Conservation (phyloP, 2,797 vertebrate species). For the Hypotaenidia philippensis region DNA sequence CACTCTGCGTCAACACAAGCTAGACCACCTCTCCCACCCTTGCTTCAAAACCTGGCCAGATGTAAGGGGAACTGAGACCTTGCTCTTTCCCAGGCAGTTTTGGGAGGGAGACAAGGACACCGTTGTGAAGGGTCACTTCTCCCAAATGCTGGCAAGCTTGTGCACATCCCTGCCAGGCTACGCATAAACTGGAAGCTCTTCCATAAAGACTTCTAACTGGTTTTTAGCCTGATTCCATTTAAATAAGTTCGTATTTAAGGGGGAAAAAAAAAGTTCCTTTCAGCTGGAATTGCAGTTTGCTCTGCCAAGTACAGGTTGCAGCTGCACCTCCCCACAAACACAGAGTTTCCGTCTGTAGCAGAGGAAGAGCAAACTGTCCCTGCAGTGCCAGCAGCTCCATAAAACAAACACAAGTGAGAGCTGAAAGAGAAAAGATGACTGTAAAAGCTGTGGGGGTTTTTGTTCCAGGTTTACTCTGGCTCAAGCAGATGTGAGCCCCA, state of each 20-base stretch:
- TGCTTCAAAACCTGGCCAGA: neutral
- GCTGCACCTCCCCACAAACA: neutral
- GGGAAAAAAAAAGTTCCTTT: neutral
- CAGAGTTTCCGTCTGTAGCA: neutral
- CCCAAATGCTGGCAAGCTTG: neutral
- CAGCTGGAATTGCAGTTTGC: neutral
- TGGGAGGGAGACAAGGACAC: accelerated
- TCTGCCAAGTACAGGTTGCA: neutral
- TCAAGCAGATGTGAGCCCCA: neutral
- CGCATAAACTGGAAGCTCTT: neutral
- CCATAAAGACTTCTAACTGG: neutral
- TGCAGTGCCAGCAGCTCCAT: neutral
- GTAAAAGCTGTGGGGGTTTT: neutral
- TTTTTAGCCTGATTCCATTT: neutral
- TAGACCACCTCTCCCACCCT: neutral
- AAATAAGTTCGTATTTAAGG: constrained; percentile 2
- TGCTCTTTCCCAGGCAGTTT: neutral
- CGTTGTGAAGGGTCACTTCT: neutral
- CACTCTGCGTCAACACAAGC: neutral
- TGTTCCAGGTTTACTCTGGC: neutral
- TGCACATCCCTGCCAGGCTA: neutral
- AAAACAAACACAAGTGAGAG: neutral
- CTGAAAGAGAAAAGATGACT: neutral
- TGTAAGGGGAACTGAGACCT: neutral
- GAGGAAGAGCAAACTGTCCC: neutral